Conservation (phyloP, 2,113 vertebrate species). For the Cygnus atratus region DNA sequence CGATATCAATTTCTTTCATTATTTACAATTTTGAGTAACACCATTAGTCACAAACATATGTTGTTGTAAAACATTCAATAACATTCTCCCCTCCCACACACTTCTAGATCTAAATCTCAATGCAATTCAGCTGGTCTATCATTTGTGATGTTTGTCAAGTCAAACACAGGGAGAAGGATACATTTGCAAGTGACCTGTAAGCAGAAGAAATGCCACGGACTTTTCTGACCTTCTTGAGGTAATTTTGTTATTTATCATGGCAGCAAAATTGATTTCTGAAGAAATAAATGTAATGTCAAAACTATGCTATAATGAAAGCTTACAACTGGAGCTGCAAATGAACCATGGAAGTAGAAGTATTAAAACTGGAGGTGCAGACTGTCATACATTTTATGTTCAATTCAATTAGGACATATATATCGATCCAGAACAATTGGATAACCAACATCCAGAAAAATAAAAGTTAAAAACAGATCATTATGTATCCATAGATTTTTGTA, state of each 20-base stretch:
- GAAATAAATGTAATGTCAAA: background rate
- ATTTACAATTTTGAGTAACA: slow-evolving; percentile 40
- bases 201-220: background rate
- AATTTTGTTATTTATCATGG: background rate
- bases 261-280: background rate
- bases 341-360: background rate
- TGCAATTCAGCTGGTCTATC: background rate
- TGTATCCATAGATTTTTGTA: background rate
- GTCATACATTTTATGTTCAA: background rate
- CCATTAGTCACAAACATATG: background rate
- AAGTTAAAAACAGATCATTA: background rate
- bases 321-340: background rate
- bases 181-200: background rate
- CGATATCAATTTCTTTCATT: slow-evolving; percentile 24
- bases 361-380: background rate
- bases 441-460: background rate
- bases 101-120: background rate
- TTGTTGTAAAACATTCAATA: slow-evolving; percentile 18
- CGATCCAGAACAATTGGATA: background rate
- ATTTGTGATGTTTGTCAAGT: background rate
- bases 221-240: background rate
- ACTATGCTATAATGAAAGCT: background rate
- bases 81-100: background rate
- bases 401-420: background rate
- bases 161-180: background rate